Conservation (phyloP, 1,140 invertebrate species). For the Lethrus apterus region DNA sequence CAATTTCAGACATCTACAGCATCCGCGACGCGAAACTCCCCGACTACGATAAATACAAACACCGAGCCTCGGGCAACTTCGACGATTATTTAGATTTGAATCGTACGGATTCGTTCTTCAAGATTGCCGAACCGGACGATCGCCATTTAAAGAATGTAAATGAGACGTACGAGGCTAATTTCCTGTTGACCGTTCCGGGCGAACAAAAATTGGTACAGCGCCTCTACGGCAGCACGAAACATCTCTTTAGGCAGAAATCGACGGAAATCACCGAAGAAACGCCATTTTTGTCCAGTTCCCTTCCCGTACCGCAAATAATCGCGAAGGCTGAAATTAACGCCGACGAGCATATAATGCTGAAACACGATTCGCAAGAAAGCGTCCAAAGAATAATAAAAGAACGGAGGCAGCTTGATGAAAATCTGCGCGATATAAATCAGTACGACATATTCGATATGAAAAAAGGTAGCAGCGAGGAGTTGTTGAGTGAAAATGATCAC, state of each 20-base stretch:
- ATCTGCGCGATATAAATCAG: conserved; percentile 33
- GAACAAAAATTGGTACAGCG: conserved; percentile 33
- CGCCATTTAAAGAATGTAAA: conserved; percentile 21
- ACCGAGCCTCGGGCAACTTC: conserved; percentile 23
- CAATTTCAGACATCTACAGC: conserved; percentile 37
- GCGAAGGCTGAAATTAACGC: conserved; percentile 11
- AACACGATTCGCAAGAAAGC: conserved; percentile 38
- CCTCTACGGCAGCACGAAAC: conserved; percentile 42
- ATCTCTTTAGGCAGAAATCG: conserved; percentile 37
- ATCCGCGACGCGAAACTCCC: conserved; percentile 26
- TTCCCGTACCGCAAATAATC: conserved; percentile 15
- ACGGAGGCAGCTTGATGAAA: conserved; percentile 36
- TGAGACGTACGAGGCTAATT: conserved; percentile 20
- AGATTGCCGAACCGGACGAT: conserved; percentile 21
- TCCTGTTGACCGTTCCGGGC: conserved; percentile 28
- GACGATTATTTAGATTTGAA: conserved; percentile 26
- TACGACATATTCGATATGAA: conserved; percentile 36
- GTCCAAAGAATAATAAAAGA: conserved; percentile 38
- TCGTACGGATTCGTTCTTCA: conserved; percentile 8
- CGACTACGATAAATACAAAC: background rate
- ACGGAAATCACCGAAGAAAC: conserved; percentile 36
- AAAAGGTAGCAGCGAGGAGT: conserved; percentile 29
- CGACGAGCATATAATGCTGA: conserved; percentile 21
- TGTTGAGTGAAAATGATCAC: conserved; percentile 23
- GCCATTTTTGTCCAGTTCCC: conserved; percentile 27